A percentile compares a stretch with the other conserved stretches of the same genome.
Conservation (phyloP, 2,888 invertebrate genomes). For the Philereme transversata region DNA sequence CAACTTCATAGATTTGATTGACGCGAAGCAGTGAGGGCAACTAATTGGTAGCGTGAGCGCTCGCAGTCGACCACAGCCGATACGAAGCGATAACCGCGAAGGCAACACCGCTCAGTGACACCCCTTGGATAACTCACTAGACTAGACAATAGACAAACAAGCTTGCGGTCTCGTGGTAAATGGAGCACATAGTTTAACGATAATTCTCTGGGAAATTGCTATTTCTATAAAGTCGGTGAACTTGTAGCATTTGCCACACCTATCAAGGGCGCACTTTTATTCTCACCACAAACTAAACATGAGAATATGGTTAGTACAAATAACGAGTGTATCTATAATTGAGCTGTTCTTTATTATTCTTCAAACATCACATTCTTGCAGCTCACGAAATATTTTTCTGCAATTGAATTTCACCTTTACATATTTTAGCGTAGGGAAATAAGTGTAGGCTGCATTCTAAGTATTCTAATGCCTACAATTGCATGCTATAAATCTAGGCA, state of each 20-base stretch:
- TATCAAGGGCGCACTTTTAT: too few species aligned
- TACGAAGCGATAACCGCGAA: constrained; percentile 52
- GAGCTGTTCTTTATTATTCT: too few species aligned
- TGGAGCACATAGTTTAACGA: constrained; percentile 3
- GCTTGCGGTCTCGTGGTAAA: constrained; percentile 29
- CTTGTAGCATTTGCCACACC: too few species aligned
- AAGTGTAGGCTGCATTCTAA: constrained; percentile 7
- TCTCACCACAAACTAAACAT: too few species aligned
- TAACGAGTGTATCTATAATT: too few species aligned
- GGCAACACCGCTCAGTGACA: constrained; percentile 61
- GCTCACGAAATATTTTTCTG: background rate
- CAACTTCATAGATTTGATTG: constrained; percentile 41
- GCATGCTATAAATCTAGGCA: constrained; percentile 28
- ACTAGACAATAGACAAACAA: constrained; percentile 30
- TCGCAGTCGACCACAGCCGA: constrained; percentile 83
- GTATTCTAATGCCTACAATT: constrained; percentile 23
- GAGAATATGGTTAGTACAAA: too few species aligned
- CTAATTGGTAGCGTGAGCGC: constrained; percentile 87
- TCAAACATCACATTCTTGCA: too few species aligned
- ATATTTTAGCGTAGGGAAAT: constrained; percentile 11
- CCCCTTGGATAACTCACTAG: constrained; percentile 63
- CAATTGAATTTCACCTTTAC: background rate
- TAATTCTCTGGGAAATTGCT: background rate
- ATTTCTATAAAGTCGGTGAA: background rate
- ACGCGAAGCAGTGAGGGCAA: constrained; percentile 44